Conservation (phyloP, 2,797 vertebrate genomes). For the Avahi laniger region DNA sequence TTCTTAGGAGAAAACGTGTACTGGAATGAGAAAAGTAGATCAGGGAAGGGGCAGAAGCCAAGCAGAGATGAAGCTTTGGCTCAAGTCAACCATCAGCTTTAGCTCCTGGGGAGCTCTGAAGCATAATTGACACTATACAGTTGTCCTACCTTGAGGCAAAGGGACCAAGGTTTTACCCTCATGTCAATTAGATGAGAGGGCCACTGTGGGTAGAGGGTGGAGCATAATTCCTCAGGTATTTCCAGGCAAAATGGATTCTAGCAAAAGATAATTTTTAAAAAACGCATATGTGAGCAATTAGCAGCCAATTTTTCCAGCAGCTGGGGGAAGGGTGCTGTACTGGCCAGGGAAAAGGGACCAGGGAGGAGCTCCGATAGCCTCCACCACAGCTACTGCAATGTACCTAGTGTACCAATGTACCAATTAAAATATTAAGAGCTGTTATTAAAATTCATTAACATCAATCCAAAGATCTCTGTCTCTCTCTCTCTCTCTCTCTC, state of each 20-base stretch:
- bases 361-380: not conserved
- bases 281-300: not conserved
- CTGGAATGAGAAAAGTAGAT: not conserved
- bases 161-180: not conserved
- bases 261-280: not conserved
- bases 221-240: not conserved
- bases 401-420: not conserved
- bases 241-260: not conserved
- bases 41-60: not conserved
- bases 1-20: not conserved
- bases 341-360: not conserved
- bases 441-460: conserved; percentile 27
- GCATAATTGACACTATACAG: too few relatives aligned
- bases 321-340: not conserved
- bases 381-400: not conserved
- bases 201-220: not conserved
- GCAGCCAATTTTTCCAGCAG: not conserved
- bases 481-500: too few relatives aligned
- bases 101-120: not conserved
- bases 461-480: not conserved
- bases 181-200: not conserved
- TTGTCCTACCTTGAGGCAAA: not conserved
- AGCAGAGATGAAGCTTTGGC: not conserved
- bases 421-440: not conserved
- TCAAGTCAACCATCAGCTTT: not conserved